These are phyloP conservation scores for Hippolais icterina DNA, from an alignment of 2,113 vertebrate species.

Conservation along the genomic window DNA sequence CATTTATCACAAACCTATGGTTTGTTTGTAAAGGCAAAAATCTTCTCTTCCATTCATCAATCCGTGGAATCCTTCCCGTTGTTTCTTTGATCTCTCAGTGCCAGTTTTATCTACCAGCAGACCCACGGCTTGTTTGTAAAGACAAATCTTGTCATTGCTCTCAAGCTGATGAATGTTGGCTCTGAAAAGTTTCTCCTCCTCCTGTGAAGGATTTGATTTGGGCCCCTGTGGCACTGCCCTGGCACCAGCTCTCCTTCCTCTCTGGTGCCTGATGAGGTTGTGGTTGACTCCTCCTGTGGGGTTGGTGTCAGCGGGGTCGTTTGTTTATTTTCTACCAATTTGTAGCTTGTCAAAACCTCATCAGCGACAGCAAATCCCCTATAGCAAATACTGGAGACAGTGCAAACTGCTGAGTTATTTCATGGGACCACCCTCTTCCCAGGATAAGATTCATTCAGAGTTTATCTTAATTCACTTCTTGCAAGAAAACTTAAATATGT, in stretches of 20 bases:
- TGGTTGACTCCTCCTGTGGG: neutral
- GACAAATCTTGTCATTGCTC: too few relatives aligned
- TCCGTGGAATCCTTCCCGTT: too few relatives aligned
- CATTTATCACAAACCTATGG: too few relatives aligned
- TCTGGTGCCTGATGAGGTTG: neutral
- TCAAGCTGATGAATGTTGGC: neutral
- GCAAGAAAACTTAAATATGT: neutral
- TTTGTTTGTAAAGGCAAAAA: too few relatives aligned
- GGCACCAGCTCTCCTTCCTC: neutral
- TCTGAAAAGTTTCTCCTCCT: neutral
- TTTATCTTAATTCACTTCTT: neutral
- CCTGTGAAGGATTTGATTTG: neutral
- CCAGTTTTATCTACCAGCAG: too few relatives aligned
- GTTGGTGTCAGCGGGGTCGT: neutral
- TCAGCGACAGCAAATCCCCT: neutral
- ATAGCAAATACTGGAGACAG: fast-evolving
- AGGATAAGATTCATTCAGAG: neutral
- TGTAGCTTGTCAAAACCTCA: neutral
- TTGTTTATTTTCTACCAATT: neutral
- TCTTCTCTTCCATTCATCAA: too few relatives aligned
- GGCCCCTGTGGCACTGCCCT: neutral
- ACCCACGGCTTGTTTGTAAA: too few relatives aligned
- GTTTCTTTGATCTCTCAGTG: too few relatives aligned
- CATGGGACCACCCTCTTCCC: neutral
- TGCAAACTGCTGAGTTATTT: neutral